Percentiles rank a stretch among this genome's conserved stretches.
These are phyloP conservation scores for Aleadryas rufinucha DNA, from an alignment of 2,113 vertebrate species.

Conservation along the genomic window DNA sequence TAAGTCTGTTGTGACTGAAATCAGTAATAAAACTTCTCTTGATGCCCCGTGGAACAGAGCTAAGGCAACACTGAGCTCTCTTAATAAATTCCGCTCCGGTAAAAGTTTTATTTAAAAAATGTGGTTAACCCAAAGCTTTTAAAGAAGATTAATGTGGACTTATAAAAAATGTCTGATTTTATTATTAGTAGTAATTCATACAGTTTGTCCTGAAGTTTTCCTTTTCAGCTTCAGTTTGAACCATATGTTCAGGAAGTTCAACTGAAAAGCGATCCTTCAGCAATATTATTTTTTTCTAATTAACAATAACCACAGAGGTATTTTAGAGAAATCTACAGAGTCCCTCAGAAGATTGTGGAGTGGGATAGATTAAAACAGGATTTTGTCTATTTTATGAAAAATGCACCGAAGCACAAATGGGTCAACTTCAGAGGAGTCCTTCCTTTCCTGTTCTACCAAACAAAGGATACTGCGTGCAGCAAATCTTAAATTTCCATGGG, in stretches of 20 bases:
- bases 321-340: constrained; percentile 20
- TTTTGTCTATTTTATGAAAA: constrained; percentile 56
- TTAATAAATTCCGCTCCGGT: constrained; percentile 56
- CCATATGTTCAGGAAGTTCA: constrained; percentile 72
- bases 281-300: constrained; percentile 68
- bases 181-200: constrained; percentile 65
- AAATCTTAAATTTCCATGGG: not conserved
- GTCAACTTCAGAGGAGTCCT: constrained; percentile 28
- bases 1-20: constrained; percentile 36
- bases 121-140: constrained; percentile 42
- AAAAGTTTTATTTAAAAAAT: constrained; percentile 63
- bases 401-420: not conserved
- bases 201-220: constrained; percentile 65
- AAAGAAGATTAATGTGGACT: constrained; percentile 61
- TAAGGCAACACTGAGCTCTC: constrained; percentile 23
- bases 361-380: constrained; percentile 35
- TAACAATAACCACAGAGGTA: constrained; percentile 59
- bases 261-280: constrained; percentile 59
- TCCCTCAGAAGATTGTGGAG: constrained; percentile 11
- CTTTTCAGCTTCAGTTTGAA: constrained; percentile 65
- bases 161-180: constrained; percentile 66
- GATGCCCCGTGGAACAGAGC: constrained; percentile 2
- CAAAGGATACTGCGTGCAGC: not conserved
- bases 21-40: constrained; percentile 37
- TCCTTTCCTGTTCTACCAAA: not conserved